Base-by-base conservation (phyloP, 2,888 invertebrate genomes). In the Zaprionus lineosus region DNA sequence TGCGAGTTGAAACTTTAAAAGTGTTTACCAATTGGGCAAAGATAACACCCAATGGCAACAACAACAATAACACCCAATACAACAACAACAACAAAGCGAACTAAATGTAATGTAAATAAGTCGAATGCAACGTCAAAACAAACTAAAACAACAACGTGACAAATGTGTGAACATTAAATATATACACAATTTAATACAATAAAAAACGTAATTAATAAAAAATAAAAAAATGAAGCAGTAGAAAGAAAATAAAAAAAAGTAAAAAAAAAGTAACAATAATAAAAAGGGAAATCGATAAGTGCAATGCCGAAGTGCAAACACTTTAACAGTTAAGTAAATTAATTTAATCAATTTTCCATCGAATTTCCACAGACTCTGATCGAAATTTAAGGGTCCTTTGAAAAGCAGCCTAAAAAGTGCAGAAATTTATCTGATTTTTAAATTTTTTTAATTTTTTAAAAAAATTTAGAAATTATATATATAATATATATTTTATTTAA, bases 161-260 rank as follows among this genome's bases (percentile, higher is more conserved):
- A 71, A 74, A 74, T 71, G 83, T 79, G 78, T 61, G 84, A 83
- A 79, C 81, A 79, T 60, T 72, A 74, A 78, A 74, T 61, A 76
- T 58, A 76, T 52, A 57, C 56, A 52, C 47, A 39, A 51, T n/a
- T n/a, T n/a, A n/a, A n/a, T n/a, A 19, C 55, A 31, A 15, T 18
- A 8, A 8, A 18, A 40, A 48, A 31, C 11, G 15, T n/a, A n/a
- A n/a, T 14, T 36, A 41, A 34, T 21, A 36, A 14, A 37, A 37
- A 33, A 24, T n/a, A 41, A 26, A 41, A 34, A 34, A 24, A 57
- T 46, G 40, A 55, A 53, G 14, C 4, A 39, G 9, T 18, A 46
- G n/a, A 53, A 59, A 52, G 34, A 48, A 48, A 44, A 53, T 15
- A 28, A 34, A 55, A 52, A 51, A n/a, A n/a, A n/a, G n/a, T n/a